Evolutionary conservation across 1,140 invertebrate genomes (phyloP), one percentile per base, ranked within the genome.

Genomic region (Gryon sp.): DNA sequence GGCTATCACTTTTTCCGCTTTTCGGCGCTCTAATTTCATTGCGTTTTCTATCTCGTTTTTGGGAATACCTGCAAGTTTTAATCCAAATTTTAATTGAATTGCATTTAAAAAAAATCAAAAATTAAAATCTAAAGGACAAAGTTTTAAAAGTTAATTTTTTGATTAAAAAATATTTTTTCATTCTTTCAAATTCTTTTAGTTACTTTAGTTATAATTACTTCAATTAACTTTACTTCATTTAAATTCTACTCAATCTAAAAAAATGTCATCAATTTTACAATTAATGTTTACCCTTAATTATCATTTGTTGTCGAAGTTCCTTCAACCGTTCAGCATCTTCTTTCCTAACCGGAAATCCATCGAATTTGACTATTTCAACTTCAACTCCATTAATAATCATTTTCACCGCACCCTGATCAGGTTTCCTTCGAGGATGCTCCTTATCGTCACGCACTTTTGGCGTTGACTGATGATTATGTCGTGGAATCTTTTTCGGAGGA

Each of bases 321-420:
- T 88, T 84, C 1, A 95, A 83, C 63, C 93, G 87, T 16, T 92
- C 90, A 9, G 91, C 93, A 90, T 95, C 94, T 83, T 92, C 92
- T 82, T 92, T 92, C 83, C 90, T 92, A 0, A 95, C 88, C 18
- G 92, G 92, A 79, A 93, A 94, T 12, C 93, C 93, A 84, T 94
- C 92, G 85, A 90, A 92, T 60, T 90, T 90, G 0, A 90, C 86
- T 15, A 94, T 83, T 78, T 92, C 90, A 26, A 93, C 80, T 78
- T 92, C 90, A 79, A 91, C 86, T 36, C 93, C 92, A 88, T 93
- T 92, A 6, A 94, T 90, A 9, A 89, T 89, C 2, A 91, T 85
- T 79, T 89, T 92, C 24, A 87, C 87, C 6, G 78, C 48, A 36
- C 87, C 86, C 73, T 78, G 59, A 11, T 89, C 82, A 52, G 88